phyloP scores from a whole-genome alignment of 1,140 invertebrate genomes.

The Ruditapes philippinarum region DNA sequence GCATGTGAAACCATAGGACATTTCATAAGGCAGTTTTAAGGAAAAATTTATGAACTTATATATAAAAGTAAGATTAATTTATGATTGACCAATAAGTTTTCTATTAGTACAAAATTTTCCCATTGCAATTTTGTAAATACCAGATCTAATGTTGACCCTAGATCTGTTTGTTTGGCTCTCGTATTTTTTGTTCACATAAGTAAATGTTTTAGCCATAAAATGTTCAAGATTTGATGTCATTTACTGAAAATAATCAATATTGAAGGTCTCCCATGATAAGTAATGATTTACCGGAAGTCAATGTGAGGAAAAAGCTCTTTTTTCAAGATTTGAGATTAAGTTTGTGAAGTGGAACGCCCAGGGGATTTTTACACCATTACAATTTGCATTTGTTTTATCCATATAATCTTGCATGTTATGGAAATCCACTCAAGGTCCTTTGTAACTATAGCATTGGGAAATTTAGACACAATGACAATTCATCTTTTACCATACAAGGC shows the following conservation, averaged over 20 bases:
- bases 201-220: not conserved
- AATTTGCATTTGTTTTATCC: not conserved
- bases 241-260: not conserved
- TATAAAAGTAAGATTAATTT: not conserved
- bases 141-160: not conserved
- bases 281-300: not conserved
- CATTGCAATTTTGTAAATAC: slow-evolving; percentile 12
- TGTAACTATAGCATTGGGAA: not conserved
- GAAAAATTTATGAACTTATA: no score
- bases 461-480: not conserved
- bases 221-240: not conserved
- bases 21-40: no score
- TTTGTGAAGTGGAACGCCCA: not conserved
- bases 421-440: not conserved
- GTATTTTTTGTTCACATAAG: not conserved
- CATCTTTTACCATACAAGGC: slow-evolving; percentile 24
- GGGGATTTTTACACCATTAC: slow-evolving; percentile 26
- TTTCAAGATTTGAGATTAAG: not conserved
- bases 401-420: not conserved
- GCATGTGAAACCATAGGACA: no score
- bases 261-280: slow-evolving; percentile 22
- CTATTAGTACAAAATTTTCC: not conserved
- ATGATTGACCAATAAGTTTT: slow-evolving; percentile 21
- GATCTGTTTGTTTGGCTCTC: slow-evolving; percentile 1
- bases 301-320: not conserved